Evolutionary conservation across 2,888 invertebrate species (phyloP).

Genomic region (Hirtodrosophila trivittata): DNA sequence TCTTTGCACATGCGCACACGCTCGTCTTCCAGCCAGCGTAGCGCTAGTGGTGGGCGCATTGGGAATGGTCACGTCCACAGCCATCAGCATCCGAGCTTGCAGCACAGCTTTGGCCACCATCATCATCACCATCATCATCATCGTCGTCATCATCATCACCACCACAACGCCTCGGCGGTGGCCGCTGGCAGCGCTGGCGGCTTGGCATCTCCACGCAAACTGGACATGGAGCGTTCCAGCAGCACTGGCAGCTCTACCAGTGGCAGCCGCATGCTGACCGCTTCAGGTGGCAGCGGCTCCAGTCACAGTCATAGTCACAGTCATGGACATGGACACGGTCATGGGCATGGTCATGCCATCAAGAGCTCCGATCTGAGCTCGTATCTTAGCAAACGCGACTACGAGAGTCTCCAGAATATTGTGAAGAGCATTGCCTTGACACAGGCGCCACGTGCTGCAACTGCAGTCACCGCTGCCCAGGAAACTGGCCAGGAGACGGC

Average conservation of each 20-base stretch:
- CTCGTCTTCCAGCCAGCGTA: constrained; percentile 76
- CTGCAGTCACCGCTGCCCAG: constrained; percentile 16
- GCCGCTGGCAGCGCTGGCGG: constrained; percentile 65
- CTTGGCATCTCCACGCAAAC: constrained; percentile 45
- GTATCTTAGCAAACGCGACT: constrained; percentile 79
- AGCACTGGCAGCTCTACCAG: too few species aligned
- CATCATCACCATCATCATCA: constrained; percentile 55
- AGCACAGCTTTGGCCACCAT: constrained; percentile 56
- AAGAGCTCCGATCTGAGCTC: constrained; percentile 75
- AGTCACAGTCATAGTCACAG: too few species aligned
- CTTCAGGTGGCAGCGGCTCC: neutral
- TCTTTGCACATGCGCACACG: constrained; percentile 58
- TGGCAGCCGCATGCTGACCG: neutral
- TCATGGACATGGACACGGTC: too few species aligned
- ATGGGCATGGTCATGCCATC: constrained; percentile 36
- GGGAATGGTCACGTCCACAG: constrained; percentile 60
- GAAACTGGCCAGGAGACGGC: neutral
- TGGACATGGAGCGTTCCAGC: constrained; percentile 26
- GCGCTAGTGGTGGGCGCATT: constrained; percentile 37
- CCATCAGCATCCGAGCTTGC: constrained; percentile 71
- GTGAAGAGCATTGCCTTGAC: constrained; percentile 80
- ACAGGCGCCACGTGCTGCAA: constrained; percentile 50
- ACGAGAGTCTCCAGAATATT: constrained; percentile 81
- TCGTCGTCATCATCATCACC: too few species aligned
- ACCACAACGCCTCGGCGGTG: constrained; percentile 62